These are phyloP conservation scores for Spheniscus mendiculus DNA, from an alignment of 2,113 vertebrate species.

Conservation along the genomic window DNA sequence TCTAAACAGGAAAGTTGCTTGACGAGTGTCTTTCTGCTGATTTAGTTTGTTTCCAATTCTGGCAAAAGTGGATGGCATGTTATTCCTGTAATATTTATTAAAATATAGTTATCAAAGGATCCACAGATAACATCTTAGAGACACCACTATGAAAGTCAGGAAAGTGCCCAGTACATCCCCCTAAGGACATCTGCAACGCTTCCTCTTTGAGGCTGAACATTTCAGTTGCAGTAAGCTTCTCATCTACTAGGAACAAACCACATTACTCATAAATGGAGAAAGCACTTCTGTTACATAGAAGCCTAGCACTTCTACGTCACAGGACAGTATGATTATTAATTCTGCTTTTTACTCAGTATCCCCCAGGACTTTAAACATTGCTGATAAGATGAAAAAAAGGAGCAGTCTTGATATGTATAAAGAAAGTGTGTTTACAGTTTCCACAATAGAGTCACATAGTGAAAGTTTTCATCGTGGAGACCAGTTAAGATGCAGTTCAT, in stretches of 20 bases:
- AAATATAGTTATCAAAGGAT: background rate
- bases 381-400: background rate
- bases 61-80: conserved; percentile 66
- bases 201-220: background rate
- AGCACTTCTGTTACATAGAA: background rate
- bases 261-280: background rate
- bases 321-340: background rate
- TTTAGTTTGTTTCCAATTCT: conserved; percentile 78
- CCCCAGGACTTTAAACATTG: background rate
- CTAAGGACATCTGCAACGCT: background rate
- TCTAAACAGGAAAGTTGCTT: conserved; percentile 92
- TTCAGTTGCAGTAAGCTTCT: background rate
- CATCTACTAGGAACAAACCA: background rate
- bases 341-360: background rate
- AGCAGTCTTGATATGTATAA: background rate
- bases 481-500: background rate
- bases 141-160: background rate
- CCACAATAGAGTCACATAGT: background rate
- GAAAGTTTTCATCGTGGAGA: background rate
- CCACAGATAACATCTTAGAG: background rate
- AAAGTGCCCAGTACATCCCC: background rate
- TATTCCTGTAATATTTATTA: conserved; percentile 71
- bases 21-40: conserved; percentile 88
- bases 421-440: background rate
- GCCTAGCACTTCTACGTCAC: background rate